Percentiles rank a stretch among this genome's conserved stretches.
These are phyloP conservation scores for Orycteropus afer DNA, from an alignment of 2,113 vertebrate species.

Conservation along the genomic window DNA sequence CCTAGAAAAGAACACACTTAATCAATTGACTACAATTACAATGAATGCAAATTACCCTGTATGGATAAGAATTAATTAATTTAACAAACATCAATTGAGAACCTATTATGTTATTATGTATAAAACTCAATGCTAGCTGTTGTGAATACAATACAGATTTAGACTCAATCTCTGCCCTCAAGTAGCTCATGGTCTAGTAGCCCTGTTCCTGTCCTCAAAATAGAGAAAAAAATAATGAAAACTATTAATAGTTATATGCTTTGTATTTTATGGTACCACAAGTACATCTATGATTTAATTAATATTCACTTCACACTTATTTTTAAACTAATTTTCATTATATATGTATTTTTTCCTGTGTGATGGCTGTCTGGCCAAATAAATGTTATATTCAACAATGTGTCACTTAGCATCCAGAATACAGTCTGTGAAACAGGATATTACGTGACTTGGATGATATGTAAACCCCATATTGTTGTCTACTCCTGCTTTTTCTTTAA, in stretches of 20 bases:
- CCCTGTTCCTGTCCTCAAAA: not conserved
- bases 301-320: not conserved
- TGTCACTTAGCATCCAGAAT: no score
- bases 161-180: no score
- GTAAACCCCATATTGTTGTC: no score
- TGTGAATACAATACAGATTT: not conserved
- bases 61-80: not conserved
- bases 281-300: not conserved
- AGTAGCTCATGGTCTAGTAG: no score
- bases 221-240: not conserved
- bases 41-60: not conserved
- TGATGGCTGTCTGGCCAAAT: not conserved
- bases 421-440: no score
- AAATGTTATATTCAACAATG: no score
- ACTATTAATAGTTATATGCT: not conserved
- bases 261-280: not conserved
- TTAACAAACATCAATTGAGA: not conserved
- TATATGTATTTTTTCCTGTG: not conserved
- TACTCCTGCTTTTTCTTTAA: no score
- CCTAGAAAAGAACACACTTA: not conserved
- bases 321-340: not conserved
- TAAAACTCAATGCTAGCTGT: not conserved
- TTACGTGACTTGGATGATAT: no score
- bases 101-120: not conserved
- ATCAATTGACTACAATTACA: not conserved